Evolutionary conservation across 2,113 vertebrate species (phyloP).

Genomic region (Pithys albifrons): DNA sequence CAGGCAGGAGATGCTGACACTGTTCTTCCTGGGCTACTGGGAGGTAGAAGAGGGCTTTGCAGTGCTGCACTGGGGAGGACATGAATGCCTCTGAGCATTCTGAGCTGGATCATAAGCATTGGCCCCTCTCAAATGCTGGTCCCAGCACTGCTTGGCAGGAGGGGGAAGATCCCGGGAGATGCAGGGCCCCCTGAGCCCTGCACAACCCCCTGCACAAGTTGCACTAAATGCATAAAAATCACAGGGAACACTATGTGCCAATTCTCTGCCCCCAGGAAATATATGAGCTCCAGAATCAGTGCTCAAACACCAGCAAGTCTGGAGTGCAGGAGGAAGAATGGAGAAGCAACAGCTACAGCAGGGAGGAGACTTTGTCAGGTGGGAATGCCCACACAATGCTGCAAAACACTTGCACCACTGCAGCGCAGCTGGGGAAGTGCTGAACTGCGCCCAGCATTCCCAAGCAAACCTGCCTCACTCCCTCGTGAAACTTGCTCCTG

Average conservation of each 20-base stretch:
- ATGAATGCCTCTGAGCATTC: neutral
- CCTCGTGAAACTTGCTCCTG: neutral
- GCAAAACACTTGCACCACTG: neutral
- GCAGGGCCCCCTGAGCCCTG: neutral
- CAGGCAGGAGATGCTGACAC: neutral
- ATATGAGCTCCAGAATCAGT: neutral
- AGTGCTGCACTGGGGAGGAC: neutral
- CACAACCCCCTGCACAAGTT: neutral
- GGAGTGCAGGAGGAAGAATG: rapidly evolving
- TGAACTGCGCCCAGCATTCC: neutral
- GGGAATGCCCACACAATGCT: neutral
- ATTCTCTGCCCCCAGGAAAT: neutral
- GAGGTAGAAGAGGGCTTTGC: neutral
- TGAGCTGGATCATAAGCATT: neutral
- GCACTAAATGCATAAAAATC: neutral
- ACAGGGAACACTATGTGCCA: neutral
- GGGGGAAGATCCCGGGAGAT: neutral
- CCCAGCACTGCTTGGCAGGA: neutral
- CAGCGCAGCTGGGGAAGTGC: neutral
- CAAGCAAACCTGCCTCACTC: neutral
- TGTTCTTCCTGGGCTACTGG: neutral
- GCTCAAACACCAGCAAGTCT: neutral
- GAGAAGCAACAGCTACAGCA: neutral
- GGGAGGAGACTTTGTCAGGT: neutral
- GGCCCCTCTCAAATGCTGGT: neutral